phyloP scores from a whole-genome alignment of 2,888 invertebrate genomes.

The Cacoxenus indagator region DNA sequence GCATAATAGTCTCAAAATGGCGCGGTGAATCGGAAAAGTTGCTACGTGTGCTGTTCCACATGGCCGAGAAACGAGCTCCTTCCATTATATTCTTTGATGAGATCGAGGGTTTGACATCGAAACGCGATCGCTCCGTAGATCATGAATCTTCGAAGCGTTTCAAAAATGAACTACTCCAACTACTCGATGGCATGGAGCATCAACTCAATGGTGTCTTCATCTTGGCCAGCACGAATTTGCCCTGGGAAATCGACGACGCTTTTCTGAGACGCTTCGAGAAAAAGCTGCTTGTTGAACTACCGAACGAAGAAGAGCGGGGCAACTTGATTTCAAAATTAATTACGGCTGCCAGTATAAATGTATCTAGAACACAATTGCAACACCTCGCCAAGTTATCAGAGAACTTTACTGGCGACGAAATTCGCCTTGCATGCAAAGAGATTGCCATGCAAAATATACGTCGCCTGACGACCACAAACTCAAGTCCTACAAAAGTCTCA shows the following conservation, averaged over 20 bases:
- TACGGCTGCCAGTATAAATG: constrained; percentile 39
- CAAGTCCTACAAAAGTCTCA: no score
- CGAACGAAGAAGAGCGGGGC: constrained; percentile 77
- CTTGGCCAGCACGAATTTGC: constrained; percentile 90
- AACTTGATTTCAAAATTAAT: constrained; percentile 79
- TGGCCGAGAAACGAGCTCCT: constrained; percentile 87
- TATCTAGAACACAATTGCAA: constrained; percentile 52
- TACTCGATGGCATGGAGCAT: constrained; percentile 84
- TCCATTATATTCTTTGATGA: constrained; percentile 95
- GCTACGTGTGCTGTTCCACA: constrained; percentile 87
- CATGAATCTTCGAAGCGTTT: constrained; percentile 90
- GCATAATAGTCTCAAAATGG: constrained; percentile 95
- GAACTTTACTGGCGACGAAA: constrained; percentile 90
- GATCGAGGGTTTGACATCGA: constrained; percentile 86
- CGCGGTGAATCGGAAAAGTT: constrained; percentile 96
- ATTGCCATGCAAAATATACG: constrained; percentile 86
- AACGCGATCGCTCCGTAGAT: constrained; percentile 76
- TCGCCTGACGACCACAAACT: constrained; percentile 53
- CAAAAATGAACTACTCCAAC: constrained; percentile 88
- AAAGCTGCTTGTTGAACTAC: constrained; percentile 84
- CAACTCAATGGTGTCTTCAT: constrained; percentile 78
- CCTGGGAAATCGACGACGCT: constrained; percentile 93
- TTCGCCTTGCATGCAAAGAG: constrained; percentile 89
- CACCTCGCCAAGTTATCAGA: constrained; percentile 75
- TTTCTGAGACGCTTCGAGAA: constrained; percentile 91